phyloP scores from a whole-genome alignment of 2,888 invertebrate species.

The Drosophila algonquin region DNA sequence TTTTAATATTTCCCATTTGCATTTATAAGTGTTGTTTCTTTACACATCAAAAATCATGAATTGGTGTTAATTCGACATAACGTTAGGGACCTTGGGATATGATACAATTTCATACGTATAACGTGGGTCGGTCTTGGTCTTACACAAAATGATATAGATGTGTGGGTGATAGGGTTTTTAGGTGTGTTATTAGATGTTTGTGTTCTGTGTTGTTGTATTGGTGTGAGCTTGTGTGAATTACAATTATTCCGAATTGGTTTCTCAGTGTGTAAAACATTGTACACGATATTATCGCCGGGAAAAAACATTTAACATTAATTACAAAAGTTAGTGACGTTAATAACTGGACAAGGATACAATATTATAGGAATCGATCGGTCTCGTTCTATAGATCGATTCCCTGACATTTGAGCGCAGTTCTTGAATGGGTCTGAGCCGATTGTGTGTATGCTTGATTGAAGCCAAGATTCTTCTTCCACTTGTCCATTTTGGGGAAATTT shows the following conservation, averaged over 20 bases:
- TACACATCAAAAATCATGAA: conserved; percentile 46
- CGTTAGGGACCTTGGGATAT: conserved; percentile 54
- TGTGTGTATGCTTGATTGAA: conserved; percentile 1
- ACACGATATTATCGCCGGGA: conserved; percentile 69
- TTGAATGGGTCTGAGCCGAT: conserved; percentile 1
- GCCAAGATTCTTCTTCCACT: conserved; percentile 7
- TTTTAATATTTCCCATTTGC: conserved; percentile 45
- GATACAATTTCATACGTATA: conserved; percentile 27
- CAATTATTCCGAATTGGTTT: conserved; percentile 29
- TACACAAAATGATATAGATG: neutral
- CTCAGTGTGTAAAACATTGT: conserved; percentile 65
- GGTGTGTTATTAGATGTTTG: conserved; percentile 2
- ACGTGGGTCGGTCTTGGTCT: conserved; percentile 1
- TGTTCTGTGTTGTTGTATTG: neutral
- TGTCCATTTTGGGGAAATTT: conserved; percentile 30
- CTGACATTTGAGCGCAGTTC: conserved; percentile 44
- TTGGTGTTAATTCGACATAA: conserved; percentile 60
- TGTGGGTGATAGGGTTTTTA: conserved; percentile 1
- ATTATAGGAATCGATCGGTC: neutral
- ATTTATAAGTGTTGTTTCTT: conserved; percentile 19
- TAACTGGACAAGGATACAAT: conserved; percentile 1
- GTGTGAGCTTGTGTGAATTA: conserved; percentile 18
- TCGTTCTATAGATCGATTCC: neutral
- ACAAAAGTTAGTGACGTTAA: conserved; percentile 11
- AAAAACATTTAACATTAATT: conserved; percentile 50